Evolutionary conservation across 2,113 vertebrate species (phyloP).

Genomic region (Amazona vittata): DNA sequence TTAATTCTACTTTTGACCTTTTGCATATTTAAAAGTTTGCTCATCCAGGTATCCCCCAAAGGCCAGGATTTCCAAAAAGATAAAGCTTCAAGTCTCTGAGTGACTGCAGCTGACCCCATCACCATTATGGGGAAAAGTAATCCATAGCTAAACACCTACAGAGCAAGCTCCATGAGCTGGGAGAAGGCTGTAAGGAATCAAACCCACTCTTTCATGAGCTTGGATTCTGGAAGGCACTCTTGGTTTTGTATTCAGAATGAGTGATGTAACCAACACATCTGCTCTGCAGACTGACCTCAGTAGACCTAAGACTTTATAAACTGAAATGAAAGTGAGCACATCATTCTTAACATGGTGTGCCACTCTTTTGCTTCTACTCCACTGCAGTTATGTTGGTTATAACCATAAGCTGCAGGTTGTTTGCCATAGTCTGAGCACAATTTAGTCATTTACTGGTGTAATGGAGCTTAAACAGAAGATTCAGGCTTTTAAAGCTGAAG

Average conservation of each 20-base stretch:
- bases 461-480: constrained; percentile 3
- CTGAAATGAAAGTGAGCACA: neutral
- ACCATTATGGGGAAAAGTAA: neutral
- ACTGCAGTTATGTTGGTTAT: neutral
- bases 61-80: neutral
- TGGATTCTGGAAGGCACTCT: neutral
- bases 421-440: neutral
- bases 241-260: neutral
- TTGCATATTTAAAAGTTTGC: neutral
- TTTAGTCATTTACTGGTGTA: neutral
- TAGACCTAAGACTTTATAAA: neutral
- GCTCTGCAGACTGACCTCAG: neutral
- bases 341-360: fast-evolving
- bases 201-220: neutral
- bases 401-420: neutral
- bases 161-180: neutral
- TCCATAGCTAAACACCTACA: neutral
- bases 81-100: neutral
- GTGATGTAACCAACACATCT: neutral
- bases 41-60: neutral
- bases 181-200: neutral
- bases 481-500: neutral
- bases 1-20: neutral
- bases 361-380: neutral
- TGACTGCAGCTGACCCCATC: neutral